Percentiles rank a stretch among this genome's conserved stretches.
phyloP scores from a whole-genome alignment of 1,140 invertebrate species.

The Drosophila bipectinata region DNA sequence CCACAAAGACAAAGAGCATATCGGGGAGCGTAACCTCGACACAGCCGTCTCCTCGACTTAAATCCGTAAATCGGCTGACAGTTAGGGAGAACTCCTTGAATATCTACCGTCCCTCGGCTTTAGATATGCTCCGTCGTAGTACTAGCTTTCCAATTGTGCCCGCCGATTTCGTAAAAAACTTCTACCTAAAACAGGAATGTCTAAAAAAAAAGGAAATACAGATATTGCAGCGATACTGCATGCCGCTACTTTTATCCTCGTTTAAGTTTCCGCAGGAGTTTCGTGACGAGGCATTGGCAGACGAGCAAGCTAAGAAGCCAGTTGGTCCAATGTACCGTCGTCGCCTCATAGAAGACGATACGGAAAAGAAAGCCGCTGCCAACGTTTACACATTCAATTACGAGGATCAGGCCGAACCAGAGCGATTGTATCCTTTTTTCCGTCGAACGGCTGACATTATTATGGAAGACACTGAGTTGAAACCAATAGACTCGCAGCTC shows the following conservation, averaged over 20 bases:
- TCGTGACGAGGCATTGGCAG: conserved; percentile 8
- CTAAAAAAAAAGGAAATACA: conserved; percentile 13
- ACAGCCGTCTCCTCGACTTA: background rate
- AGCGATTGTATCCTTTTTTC: conserved; percentile 60
- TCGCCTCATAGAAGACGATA: background rate
- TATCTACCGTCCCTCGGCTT: conserved; percentile 12
- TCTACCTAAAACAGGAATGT: background rate
- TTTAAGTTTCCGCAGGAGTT: conserved; percentile 72
- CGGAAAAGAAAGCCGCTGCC: background rate
- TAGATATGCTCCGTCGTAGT: conserved; percentile 5
- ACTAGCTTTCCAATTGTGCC: background rate
- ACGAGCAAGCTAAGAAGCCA: conserved; percentile 3
- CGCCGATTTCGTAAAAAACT: conserved; percentile 7
- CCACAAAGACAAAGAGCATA: background rate
- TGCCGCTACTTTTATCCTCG: conserved; percentile 67
- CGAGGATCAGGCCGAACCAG: conserved; percentile 56
- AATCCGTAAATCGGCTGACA: background rate
- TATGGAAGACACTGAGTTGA: background rate
- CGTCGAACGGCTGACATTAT: background rate
- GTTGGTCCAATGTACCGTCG: conserved; percentile 3
- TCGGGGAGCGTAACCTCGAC: background rate
- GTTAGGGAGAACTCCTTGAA: background rate
- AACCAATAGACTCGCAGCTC: background rate
- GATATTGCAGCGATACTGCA: conserved; percentile 24
- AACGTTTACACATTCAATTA: conserved; percentile 28